phyloP scores from a whole-genome alignment of 2,888 invertebrate genomes.

The Unio delphinus region DNA sequence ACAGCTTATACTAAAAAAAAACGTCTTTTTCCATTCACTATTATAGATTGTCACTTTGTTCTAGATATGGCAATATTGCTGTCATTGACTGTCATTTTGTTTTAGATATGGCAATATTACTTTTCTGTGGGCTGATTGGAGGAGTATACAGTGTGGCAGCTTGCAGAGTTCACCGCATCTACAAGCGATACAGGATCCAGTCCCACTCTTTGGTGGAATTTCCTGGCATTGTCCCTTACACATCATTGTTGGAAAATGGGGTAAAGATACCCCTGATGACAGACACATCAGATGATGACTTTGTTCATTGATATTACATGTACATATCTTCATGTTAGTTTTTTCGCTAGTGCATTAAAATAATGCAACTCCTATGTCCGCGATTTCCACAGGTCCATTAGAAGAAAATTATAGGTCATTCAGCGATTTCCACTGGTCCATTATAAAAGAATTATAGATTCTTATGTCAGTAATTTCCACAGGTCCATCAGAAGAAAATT shows the following conservation, averaged over 20 bases:
- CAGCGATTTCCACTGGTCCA: too few relatives aligned
- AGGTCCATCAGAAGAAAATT: too few relatives aligned
- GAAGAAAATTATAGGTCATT: too few relatives aligned
- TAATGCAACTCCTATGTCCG: too few relatives aligned
- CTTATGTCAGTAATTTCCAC: too few relatives aligned
- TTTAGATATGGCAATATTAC: slow-evolving; percentile 54
- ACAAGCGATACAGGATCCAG: slow-evolving; percentile 7
- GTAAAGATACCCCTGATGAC: slow-evolving; percentile 14
- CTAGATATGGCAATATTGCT: slow-evolving; percentile 54
- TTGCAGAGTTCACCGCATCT: slow-evolving; percentile 35
- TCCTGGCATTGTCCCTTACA: slow-evolving; percentile 2
- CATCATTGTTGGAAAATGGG: slow-evolving; percentile 1
- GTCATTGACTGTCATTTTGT: slow-evolving; percentile 6
- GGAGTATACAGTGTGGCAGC: slow-evolving; percentile 56
- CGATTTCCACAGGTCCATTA: too few relatives aligned
- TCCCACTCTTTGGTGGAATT: background rate
- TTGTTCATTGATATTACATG: background rate
- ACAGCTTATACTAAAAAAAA: background rate
- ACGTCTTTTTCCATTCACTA: background rate
- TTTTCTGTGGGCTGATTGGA: slow-evolving; percentile 46
- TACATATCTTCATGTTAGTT: too few relatives aligned
- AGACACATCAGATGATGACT: slow-evolving; percentile 10
- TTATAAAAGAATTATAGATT: too few relatives aligned
- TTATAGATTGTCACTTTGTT: slow-evolving; percentile 13
- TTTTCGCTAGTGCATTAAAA: too few relatives aligned